Conservation (phyloP, 2,888 invertebrate species). For the Celastrina argiolus region DNA sequence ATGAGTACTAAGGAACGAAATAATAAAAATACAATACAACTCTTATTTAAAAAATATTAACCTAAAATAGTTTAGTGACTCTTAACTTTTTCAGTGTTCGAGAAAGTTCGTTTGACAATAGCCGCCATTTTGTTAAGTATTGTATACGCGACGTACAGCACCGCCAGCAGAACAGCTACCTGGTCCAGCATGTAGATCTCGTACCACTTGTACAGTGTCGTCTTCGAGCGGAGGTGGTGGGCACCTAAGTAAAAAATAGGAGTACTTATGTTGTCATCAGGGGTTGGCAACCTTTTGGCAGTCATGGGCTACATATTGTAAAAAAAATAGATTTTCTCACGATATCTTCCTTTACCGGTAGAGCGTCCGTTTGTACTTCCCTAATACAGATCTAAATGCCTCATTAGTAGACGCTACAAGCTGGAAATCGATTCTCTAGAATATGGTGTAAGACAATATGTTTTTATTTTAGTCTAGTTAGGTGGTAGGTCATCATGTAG, state of each 20-base stretch:
- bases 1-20: background rate
- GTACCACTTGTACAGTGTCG: constrained; percentile 41
- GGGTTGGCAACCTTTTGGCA: too few relatives aligned
- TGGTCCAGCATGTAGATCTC: constrained; percentile 34
- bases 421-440: too few relatives aligned
- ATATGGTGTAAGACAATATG: too few relatives aligned
- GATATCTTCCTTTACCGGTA: too few relatives aligned
- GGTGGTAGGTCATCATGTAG: too few relatives aligned
- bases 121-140: background rate
- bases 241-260: constrained; percentile 39
- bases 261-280: background rate
- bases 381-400: too few relatives aligned
- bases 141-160: background rate
- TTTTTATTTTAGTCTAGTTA: too few relatives aligned
- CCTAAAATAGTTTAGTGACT: background rate
- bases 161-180: background rate
- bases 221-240: constrained; percentile 53
- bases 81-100: background rate
- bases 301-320: too few relatives aligned
- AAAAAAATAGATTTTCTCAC: too few relatives aligned
- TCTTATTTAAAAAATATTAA: background rate
- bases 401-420: too few relatives aligned
- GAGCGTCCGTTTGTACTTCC: too few relatives aligned
- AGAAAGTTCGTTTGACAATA: background rate
- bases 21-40: background rate